Conservation (phyloP, 1,140 invertebrate species). For the Caenorhabditis remanei region DNA sequence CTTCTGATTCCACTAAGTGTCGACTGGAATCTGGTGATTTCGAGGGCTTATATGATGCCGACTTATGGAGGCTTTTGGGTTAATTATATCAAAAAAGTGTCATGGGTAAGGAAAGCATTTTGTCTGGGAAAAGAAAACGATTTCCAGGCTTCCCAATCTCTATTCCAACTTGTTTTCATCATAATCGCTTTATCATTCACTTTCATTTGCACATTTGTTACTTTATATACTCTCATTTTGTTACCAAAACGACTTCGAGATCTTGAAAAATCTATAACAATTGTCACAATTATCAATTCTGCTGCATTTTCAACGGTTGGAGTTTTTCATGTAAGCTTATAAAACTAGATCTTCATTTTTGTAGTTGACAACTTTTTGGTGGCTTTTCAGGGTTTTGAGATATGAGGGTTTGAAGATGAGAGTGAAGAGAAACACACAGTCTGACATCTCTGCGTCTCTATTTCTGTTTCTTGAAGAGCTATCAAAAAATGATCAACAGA, state of each 20-base stretch:
- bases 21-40: conserved; percentile 9
- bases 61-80: conserved; percentile 25
- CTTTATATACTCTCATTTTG: not conserved
- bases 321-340: not conserved
- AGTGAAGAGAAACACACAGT: too few species aligned
- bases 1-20: not conserved
- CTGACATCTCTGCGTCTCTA: too few species aligned
- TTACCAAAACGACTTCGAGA: not conserved
- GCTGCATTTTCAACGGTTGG: not conserved
- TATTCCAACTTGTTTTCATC: conserved; percentile 4
- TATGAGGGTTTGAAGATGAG: too few species aligned
- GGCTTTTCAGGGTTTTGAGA: too few species aligned
- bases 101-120: not conserved
- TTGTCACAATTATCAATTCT: not conserved
- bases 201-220: not conserved
- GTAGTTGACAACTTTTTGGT: too few species aligned
- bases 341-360: too few species aligned
- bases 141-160: conserved; percentile 4
- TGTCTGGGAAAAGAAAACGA: not conserved
- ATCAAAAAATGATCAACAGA: too few species aligned
- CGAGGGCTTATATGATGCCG: not conserved
- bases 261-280: not conserved
- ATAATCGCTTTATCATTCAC: conserved; percentile 5
- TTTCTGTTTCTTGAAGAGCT: too few species aligned
- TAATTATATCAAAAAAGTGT: not conserved